phyloP scores from a whole-genome alignment of 2,888 invertebrate genomes.

The Xestia c-nigrum region DNA sequence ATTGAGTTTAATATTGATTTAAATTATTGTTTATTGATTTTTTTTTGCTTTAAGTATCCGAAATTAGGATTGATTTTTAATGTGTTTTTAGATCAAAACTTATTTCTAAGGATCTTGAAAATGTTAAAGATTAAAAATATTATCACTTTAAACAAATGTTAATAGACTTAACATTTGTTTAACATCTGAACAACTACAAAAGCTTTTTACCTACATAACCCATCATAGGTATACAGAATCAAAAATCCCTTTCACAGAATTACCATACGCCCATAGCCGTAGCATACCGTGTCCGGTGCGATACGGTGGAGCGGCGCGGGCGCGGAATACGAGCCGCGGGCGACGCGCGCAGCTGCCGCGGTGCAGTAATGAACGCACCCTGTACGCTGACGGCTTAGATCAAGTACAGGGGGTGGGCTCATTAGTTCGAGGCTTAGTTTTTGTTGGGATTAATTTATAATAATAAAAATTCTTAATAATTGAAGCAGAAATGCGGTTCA shows the following conservation, averaged over 20 bases:
- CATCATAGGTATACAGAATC: slow-evolving; percentile 24
- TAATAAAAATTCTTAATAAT: not conserved
- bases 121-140: not conserved
- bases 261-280: slow-evolving; percentile 52
- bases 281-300: slow-evolving; percentile 65
- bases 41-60: too few species aligned
- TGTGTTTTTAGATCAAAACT: not conserved
- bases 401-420: slow-evolving; percentile 62
- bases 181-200: not conserved
- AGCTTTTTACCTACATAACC: slow-evolving; percentile 1
- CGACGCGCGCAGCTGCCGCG: slow-evolving; percentile 81
- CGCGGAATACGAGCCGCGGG: slow-evolving; percentile 72
- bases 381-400: slow-evolving; percentile 72
- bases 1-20: not conserved
- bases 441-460: not conserved
- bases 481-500: not conserved
- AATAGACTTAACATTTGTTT: not conserved
- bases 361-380: slow-evolving; percentile 76
- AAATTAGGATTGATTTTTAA: not conserved
- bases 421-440: slow-evolving; percentile 23
- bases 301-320: slow-evolving; percentile 63
- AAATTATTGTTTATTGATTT: not conserved
- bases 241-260: slow-evolving; percentile 43
- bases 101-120: not conserved
- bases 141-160: not conserved